Percentiles rank a stretch among this genome's conserved stretches.
Evolutionary conservation across 2,113 vertebrate genomes (phyloP).

Genomic region (Reinhardtius hippoglossoides): DNA sequence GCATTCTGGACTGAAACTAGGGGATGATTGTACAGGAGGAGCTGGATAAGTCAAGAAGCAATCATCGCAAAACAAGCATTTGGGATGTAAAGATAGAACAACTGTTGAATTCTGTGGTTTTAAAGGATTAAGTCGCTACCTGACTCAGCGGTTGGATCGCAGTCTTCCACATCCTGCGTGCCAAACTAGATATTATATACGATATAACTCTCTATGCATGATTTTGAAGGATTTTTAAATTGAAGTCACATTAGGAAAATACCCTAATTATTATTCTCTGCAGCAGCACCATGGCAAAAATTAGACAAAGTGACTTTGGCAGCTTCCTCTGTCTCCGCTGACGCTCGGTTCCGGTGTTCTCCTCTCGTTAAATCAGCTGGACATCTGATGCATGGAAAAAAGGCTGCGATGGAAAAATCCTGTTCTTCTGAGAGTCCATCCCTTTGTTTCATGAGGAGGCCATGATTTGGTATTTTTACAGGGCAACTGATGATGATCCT

Average conservation of each 20-base stretch:
- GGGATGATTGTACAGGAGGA: no score
- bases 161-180: no score
- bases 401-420: conserved; percentile 60
- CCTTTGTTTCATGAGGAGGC: conserved; percentile 51
- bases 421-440: conserved; percentile 36
- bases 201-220: background rate
- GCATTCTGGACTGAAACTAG: no score
- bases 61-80: no score
- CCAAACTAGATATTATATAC: no score
- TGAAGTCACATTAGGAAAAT: background rate
- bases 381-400: conserved; percentile 59
- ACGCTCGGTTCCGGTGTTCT: conserved; percentile 27
- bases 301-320: conserved; percentile 49
- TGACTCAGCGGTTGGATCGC: no score
- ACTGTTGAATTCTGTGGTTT: no score
- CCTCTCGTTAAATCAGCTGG: conserved; percentile 63
- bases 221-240: no score
- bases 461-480: conserved; percentile 61
- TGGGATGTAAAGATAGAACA: no score
- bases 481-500: conserved; percentile 8
- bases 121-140: no score
- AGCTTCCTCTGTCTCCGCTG: conserved; percentile 44
- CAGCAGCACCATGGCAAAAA: conserved; percentile 19
- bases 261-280: background rate
- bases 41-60: no score